These are phyloP conservation scores for Plebejus argus DNA, from an alignment of 2,888 invertebrate genomes.

Conservation along the genomic window DNA sequence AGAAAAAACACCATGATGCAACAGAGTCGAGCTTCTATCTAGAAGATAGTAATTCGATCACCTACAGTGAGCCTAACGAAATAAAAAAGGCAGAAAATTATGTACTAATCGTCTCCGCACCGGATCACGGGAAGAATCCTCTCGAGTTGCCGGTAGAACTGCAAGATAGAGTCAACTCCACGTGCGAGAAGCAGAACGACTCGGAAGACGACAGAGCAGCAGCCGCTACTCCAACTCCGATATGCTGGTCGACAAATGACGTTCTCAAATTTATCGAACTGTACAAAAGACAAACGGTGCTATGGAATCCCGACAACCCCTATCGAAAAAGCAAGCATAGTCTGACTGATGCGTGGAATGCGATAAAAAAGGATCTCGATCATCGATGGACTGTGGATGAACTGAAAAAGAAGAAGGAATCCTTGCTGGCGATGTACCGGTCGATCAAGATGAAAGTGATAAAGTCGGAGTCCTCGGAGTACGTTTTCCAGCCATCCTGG, in stretches of 20 bases:
- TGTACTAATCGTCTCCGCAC: not conserved
- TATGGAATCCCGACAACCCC: not conserved
- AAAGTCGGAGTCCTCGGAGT: not conserved
- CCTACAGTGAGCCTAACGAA: not conserved
- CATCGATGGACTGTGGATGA: not conserved
- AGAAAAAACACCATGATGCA: not conserved
- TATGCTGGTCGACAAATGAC: not conserved
- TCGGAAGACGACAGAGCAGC: not conserved
- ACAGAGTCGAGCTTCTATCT: not conserved
- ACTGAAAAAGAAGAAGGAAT: conserved; percentile 1
- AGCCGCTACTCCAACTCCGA: not conserved
- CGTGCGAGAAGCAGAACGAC: not conserved
- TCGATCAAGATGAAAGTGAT: not conserved
- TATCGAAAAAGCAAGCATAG: not conserved
- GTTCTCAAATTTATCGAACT: not conserved
- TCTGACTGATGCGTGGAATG: not conserved
- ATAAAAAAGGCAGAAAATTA: not conserved
- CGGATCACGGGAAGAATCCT: not conserved
- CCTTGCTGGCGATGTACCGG: not conserved
- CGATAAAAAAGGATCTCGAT: not conserved
- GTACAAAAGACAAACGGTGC: not conserved
- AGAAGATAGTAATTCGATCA: not conserved
- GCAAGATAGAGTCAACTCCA: not conserved
- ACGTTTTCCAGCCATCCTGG: not conserved
- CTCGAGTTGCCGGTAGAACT: not conserved